Evolutionary conservation across 2,888 invertebrate species (phyloP).

Genomic region (Eubasilissa splendida): DNA sequence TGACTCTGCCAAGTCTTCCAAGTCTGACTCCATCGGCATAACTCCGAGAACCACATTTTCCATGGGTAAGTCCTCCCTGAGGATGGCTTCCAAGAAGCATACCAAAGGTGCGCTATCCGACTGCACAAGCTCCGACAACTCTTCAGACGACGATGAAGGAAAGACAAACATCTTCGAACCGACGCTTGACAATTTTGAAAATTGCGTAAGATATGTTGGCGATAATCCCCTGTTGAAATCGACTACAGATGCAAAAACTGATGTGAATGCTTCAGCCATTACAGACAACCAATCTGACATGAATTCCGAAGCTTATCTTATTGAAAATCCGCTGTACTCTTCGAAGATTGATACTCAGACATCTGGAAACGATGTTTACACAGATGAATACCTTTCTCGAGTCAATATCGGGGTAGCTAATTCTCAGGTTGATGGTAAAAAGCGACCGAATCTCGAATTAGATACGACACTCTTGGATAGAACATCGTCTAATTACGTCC

Average conservation of each 20-base stretch:
- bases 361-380: conserved; percentile 49
- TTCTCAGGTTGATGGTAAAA: not conserved
- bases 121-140: conserved; percentile 73
- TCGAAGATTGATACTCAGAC: conserved; percentile 68
- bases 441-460: conserved; percentile 30
- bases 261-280: conserved; percentile 60
- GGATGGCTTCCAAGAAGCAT: conserved; percentile 71
- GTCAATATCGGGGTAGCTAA: not conserved
- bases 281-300: conserved; percentile 63
- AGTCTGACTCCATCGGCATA: conserved; percentile 66
- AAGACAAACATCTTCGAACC: conserved; percentile 71
- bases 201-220: conserved; percentile 70
- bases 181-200: conserved; percentile 70
- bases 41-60: conserved; percentile 70
- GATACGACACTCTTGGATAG: conserved; percentile 36
- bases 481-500: conserved; percentile 19
- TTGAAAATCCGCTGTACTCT: conserved; percentile 69
- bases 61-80: conserved; percentile 67
- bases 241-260: conserved; percentile 65
- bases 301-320: conserved; percentile 60
- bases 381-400: conserved; percentile 42
- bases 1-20: conserved; percentile 67
- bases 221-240: conserved; percentile 62
- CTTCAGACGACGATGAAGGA: conserved; percentile 71
- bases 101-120: conserved; percentile 79